Conservation (phyloP, 2,888 invertebrate species). For the Argynnis bischoffii region DNA sequence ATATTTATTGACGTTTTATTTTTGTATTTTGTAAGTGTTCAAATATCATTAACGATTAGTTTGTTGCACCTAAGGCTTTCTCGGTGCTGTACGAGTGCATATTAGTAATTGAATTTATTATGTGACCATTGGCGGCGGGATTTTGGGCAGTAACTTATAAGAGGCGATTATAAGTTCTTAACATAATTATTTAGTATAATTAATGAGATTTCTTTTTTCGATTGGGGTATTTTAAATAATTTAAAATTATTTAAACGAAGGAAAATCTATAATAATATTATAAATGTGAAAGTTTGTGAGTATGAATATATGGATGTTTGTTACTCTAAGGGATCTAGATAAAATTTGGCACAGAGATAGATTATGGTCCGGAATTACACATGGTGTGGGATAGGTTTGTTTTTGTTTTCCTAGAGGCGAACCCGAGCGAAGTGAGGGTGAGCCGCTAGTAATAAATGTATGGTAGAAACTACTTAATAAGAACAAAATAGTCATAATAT, state of each 20-base stretch:
- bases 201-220: background rate
- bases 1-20: constrained; percentile 76
- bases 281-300: no score
- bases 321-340: no score
- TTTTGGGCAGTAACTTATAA: constrained; percentile 42
- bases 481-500: background rate
- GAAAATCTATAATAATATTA: no score
- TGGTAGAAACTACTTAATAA: background rate
- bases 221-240: background rate
- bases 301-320: no score
- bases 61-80: constrained; percentile 57
- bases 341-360: no score
- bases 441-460: no score
- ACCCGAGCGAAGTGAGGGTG: no score
- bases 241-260: background rate
- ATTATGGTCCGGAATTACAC: no score
- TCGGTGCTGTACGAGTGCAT: constrained; percentile 49
- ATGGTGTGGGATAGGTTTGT: no score
- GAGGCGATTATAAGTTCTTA: constrained; percentile 22
- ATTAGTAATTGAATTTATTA: constrained; percentile 65
- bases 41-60: constrained; percentile 76
- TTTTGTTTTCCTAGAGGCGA: no score
- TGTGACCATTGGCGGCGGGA: constrained; percentile 54
- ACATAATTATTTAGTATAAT: constrained; percentile 14
- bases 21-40: constrained; percentile 74